Evolutionary conservation across 2,797 vertebrate genomes (phyloP), one percentile per base, ranked within the genome.

Genomic region (Myoxocephalus aenaeus): DNA sequence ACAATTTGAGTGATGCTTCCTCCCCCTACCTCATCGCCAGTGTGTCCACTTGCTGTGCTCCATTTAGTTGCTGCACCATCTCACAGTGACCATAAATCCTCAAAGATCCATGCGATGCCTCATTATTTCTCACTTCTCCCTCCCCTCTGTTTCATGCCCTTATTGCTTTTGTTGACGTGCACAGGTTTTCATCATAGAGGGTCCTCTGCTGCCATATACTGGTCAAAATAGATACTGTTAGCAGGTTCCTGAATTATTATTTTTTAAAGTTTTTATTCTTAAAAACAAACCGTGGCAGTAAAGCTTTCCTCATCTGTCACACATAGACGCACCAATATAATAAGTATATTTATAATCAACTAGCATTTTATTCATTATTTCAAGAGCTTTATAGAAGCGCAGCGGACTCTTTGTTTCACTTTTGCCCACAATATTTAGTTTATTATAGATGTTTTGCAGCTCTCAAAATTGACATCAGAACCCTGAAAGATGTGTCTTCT

Each of bases 151-250:
- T 32, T 44, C 38, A 25, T 51, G 3, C 7, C 44, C 1, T 46
- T 3, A 9, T 34, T 53, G 2, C 34, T 59, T 59, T 70, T 44
- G 3, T 10, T 25, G 18, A 51, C 0, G 0, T 1, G 8, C 5
- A 25, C 7, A n/a, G 13, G 13, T 29, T 65, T 73, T 61, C 2
- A 12, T 34, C 0, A 51, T 42, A 67, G 3, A 0, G 29, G 1
- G 36, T 82, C 77, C 75, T 85, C 61, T 91, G 77, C 87, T 90
- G 81, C 88, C 91, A 90, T 65, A 91, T 83, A 46, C 32, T 73
- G 92, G 73, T 73, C 50, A 0, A 36, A n/a, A 27, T 25, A 17
- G 0, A 7, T 14, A 20, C 0, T 25, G 3, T 20, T 13, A 22
- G 20, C n/a, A 50, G 9, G 1, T 57, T 40, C 12, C 2, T 59